Evolutionary conservation across 2,113 vertebrate genomes (phyloP), one percentile per base, ranked within the genome.

Genomic region (Barbus barbus): DNA sequence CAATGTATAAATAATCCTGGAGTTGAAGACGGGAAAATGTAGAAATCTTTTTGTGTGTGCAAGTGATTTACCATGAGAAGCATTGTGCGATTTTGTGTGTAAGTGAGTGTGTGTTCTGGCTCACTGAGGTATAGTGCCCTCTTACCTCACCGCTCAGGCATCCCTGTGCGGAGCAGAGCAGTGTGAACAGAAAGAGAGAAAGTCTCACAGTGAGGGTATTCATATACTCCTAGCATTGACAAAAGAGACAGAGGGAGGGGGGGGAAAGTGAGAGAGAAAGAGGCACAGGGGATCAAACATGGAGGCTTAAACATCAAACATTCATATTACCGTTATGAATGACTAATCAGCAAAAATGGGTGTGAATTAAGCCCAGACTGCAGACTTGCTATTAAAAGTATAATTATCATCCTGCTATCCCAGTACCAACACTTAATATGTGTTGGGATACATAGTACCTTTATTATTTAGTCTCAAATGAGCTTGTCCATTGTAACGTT

Each of bases 71-170:
- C n/a, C 36, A 26, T 28, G 75, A 53, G 44, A n/a, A 14, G 33
- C 89, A 90, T 36, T 65, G 69, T 89, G 89, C 85, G 83, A 79
- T 86, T 75, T 48, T 38, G 36, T 38, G 36, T 86, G 65, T 82
- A 80, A 56, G 1, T 77, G 51, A 33, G 79, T 78, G 76, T 84
- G 80, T 87, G 85, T 83, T 87, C 71, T 87, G 85, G 77, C 83
- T 85, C 81, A 85, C 61, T 87, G 88, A 87, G 88, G 88, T 87
- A 86, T 89, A 87, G 88, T 89, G 85, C 88, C 86, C 90, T 87
- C 93, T 95, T 95, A 94, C 94, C 94, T 95, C 93, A 95, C 88
- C 91, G 87, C 91, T 93, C 92, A 93, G 93, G 94, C 93, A 94
- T 95, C 92, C 91, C 91, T 90, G 91, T 92, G 93, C 90, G 89